phyloP scores from a whole-genome alignment of 92 coral and sea anemone genomes.

The Paramuricea clavata region DNA sequence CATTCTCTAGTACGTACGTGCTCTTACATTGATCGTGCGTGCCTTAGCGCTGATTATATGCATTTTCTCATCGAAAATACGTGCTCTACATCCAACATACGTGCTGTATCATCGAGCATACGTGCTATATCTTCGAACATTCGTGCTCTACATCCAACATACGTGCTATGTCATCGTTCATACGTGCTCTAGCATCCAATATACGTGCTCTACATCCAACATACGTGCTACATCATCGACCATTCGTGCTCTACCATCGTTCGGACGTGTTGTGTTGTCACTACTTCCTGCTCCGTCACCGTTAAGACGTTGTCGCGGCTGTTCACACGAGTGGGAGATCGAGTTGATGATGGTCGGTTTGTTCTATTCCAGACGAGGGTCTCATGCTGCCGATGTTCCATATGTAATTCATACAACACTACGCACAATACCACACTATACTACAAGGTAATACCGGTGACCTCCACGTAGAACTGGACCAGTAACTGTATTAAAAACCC shows the following conservation, averaged over 20 bases:
- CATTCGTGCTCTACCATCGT: background rate
- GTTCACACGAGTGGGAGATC: background rate
- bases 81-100: background rate
- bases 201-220: background rate
- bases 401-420: conserved; percentile 18
- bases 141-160: background rate
- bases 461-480: background rate
- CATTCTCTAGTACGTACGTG: background rate
- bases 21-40: background rate
- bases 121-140: background rate
- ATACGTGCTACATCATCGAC: background rate
- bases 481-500: too few relatives aligned
- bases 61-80: background rate
- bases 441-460: conserved; percentile 7
- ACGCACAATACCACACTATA: conserved; percentile 3
- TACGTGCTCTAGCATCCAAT: background rate
- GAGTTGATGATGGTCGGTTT: conserved; percentile 10
- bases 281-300: background rate
- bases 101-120: background rate
- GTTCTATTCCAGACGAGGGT: conserved; percentile 27
- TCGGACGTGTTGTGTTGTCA: background rate
- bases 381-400: conserved; percentile 2
- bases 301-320: background rate
- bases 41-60: background rate
- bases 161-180: background rate